phyloP scores from a whole-genome alignment of 2,888 invertebrate species.

The Malthinus seriepunctatus region DNA sequence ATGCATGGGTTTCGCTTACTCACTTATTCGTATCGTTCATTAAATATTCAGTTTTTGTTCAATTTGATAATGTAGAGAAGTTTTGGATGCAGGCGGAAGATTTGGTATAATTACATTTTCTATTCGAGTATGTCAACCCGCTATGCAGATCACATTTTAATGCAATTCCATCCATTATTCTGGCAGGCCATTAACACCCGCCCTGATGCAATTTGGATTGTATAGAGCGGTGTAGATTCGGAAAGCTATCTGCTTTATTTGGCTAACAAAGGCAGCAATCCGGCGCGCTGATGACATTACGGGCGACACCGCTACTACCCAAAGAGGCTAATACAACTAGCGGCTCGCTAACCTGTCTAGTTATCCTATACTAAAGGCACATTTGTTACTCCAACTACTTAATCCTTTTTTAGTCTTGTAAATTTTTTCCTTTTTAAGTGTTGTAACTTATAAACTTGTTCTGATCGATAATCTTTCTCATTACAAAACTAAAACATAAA shows the following conservation, averaged over 20 bases:
- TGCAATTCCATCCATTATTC: conserved; percentile 60
- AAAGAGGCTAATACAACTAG: conserved; percentile 38
- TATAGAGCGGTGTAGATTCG: conserved; percentile 50
- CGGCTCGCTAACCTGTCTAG: conserved; percentile 38
- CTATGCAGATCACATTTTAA: conserved; percentile 60
- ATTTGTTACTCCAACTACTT: conserved; percentile 40
- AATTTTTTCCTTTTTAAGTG: too few species aligned
- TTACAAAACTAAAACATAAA: neutral
- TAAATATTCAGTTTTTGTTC: neutral
- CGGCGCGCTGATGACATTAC: conserved; percentile 49
- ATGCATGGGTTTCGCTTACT: neutral
- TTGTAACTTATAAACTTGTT: neutral
- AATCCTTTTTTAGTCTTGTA: conserved; percentile 30
- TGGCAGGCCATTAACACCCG: conserved; percentile 56
- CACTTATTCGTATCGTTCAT: neutral
- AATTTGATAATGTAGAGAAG: conserved; percentile 1
- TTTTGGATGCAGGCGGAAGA: conserved; percentile 25
- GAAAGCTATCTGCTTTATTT: conserved; percentile 53
- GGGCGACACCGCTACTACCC: conserved; percentile 36
- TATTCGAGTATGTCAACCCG: conserved; percentile 35
- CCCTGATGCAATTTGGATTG: conserved; percentile 56
- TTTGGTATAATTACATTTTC: conserved; percentile 31
- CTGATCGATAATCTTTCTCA: neutral
- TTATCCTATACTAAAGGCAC: conserved; percentile 38
- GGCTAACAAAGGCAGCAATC: conserved; percentile 49